These are phyloP conservation scores for Frieseomelitta varia DNA, from an alignment of 1,140 invertebrate species.

Conservation along the genomic window DNA sequence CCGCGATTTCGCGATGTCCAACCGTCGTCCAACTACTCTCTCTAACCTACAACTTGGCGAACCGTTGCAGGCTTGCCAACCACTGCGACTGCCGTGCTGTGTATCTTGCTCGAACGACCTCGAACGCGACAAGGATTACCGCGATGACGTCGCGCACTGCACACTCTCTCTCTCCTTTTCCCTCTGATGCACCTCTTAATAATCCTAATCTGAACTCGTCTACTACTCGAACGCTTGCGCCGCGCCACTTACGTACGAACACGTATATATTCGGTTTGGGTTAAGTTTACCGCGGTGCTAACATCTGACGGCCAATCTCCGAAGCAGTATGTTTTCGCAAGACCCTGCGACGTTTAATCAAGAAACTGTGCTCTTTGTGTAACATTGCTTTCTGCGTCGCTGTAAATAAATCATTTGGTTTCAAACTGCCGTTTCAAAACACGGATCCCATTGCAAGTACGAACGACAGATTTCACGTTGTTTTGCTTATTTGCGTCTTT, in stretches of 20 bases:
- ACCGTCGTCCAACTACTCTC: conserved; percentile 15
- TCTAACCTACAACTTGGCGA: conserved; percentile 49
- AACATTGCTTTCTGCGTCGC: background rate
- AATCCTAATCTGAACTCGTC: background rate
- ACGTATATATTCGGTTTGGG: background rate
- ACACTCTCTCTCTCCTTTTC: background rate
- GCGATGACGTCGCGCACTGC: conserved; percentile 24
- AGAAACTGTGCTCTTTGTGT: background rate
- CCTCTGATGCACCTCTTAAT: background rate
- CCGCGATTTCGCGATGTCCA: background rate
- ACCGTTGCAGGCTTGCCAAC: conserved; percentile 43
- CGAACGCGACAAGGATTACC: conserved; percentile 19
- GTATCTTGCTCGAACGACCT: conserved; percentile 7
- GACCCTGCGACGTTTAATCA: background rate
- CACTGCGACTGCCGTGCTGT: conserved; percentile 7
- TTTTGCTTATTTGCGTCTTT: background rate
- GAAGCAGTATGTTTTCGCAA: background rate
- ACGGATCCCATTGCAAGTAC: background rate
- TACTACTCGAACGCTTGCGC: conserved; percentile 2
- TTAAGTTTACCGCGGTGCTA: background rate
- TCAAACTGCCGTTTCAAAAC: too few relatives aligned
- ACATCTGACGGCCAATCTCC: background rate
- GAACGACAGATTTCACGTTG: background rate
- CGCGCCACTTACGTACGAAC: too few relatives aligned
- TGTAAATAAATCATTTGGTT: background rate